Evolutionary conservation across 2,888 invertebrate genomes (phyloP), one percentile per base, ranked within the genome.

Genomic region (Leptopilina drosophilae): DNA sequence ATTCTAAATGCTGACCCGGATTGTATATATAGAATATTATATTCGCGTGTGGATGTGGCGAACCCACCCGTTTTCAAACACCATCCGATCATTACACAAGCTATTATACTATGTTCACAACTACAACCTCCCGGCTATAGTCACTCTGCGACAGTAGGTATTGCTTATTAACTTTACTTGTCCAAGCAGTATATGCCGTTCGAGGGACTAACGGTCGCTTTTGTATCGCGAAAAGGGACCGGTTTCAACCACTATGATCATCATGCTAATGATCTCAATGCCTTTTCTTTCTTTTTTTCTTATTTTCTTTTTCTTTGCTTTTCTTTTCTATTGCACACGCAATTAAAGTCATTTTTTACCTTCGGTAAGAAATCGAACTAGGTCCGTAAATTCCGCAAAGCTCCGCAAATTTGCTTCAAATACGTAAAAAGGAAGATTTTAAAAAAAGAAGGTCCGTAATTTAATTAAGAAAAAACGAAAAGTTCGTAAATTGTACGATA

Each of bases 121-220:
- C 84, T 82, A 81, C 82, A 77, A 46, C 66, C 79, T 76, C 79
- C 81, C 62, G 79, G 64, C 76, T 84, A 76, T 81, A 82, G 80
- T 79, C 81, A 81, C 77, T 79, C 80, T 81, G 77, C 81, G 77
- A 83, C 81, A 84, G 83, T 83, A 85, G 88, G 87, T 88, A 89
- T 90, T 87, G 89, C 89, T 90, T 91, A 90, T 90, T 90, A 90
- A 90, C 88, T 89, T 87, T 87, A 88, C 88, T 86, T 85, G 88
- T 87, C 86, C 84, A 5, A 83, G 83, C 84, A 42, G 85, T 12
- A 49, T 46, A 85, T 83, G 85, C 86, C 84, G 83, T 80, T 82
- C 82, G 82, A 83, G 82, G 85, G 86, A 85, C 84, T 87, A 87
- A 88, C 87, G 88, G 87, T 85, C 84, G 82, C 80, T 82, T 49